Conservation (phyloP, 2,797 vertebrate genomes). For the Crotalus adamanteus region DNA sequence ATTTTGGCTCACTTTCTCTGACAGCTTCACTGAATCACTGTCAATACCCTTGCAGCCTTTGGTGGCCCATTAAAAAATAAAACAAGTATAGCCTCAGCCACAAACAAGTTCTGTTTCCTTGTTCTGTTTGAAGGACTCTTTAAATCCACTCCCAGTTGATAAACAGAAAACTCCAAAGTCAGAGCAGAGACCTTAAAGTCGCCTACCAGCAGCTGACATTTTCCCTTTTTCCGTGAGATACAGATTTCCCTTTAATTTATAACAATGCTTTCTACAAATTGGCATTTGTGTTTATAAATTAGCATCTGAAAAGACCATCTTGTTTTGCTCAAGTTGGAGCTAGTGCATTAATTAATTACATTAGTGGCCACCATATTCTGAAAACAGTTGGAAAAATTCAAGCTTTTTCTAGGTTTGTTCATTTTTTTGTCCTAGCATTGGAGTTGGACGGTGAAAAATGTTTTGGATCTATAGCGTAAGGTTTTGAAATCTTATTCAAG, state of each 20-base stretch:
- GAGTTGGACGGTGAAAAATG: slow-evolving; percentile 11
- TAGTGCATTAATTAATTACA: background rate
- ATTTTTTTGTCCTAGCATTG: background rate
- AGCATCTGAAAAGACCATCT: background rate
- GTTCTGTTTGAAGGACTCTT: background rate
- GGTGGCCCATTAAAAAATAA: background rate
- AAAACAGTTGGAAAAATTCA: background rate
- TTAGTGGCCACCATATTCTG: background rate
- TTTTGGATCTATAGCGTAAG: background rate
- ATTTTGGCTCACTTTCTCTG: background rate
- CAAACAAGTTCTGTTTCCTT: too few species aligned
- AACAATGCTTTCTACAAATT: background rate
- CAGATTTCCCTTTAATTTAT: background rate
- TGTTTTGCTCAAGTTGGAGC: background rate
- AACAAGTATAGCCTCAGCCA: background rate
- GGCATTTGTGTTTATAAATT: background rate
- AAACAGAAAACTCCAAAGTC: background rate
- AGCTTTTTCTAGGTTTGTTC: background rate
- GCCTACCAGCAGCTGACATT: background rate
- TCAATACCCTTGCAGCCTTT: background rate
- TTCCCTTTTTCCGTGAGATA: background rate
- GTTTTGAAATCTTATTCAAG: slow-evolving; percentile 48
- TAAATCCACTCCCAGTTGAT: background rate
- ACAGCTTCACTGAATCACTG: background rate
- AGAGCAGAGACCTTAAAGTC: background rate